phyloP scores from a whole-genome alignment of 2,797 vertebrate species.

The Myripristis murdjan region DNA sequence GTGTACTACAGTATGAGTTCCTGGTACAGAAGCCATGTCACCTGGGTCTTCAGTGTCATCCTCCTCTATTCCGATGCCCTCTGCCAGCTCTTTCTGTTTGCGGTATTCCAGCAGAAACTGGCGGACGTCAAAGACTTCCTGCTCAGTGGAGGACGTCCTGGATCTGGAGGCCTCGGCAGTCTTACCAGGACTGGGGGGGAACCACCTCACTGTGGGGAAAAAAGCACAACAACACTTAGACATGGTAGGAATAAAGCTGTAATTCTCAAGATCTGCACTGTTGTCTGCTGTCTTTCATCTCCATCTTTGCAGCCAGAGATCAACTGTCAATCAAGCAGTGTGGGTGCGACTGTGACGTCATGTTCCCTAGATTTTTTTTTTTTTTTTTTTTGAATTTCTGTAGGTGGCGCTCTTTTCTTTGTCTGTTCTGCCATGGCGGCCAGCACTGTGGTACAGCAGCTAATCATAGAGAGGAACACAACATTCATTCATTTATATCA shows the following conservation, averaged over 20 bases:
- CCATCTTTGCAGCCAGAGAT: background rate
- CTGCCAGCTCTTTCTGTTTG: constrained; percentile 89
- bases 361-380: too few relatives aligned
- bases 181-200: constrained; percentile 64
- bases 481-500: too few relatives aligned
- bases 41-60: constrained; percentile 64
- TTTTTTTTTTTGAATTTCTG: too few relatives aligned
- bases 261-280: too few relatives aligned
- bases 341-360: too few relatives aligned
- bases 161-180: background rate
- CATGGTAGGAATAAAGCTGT: background rate
- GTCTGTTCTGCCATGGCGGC: too few relatives aligned
- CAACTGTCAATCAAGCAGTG: background rate
- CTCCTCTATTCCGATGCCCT: constrained; percentile 85
- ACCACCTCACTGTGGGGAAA: constrained; percentile 88
- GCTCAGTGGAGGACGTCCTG: constrained; percentile 4
- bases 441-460: too few relatives aligned
- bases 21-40: constrained; percentile 36
- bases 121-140: constrained; percentile 72
- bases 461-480: too few relatives aligned
- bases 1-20: too few relatives aligned
- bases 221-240: background rate
- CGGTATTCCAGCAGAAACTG: constrained; percentile 89
- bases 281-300: too few relatives aligned
- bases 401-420: too few relatives aligned